Evolutionary conservation across 2,113 vertebrate genomes (phyloP).

Genomic region (Ictidomys tridecemlineatus): DNA sequence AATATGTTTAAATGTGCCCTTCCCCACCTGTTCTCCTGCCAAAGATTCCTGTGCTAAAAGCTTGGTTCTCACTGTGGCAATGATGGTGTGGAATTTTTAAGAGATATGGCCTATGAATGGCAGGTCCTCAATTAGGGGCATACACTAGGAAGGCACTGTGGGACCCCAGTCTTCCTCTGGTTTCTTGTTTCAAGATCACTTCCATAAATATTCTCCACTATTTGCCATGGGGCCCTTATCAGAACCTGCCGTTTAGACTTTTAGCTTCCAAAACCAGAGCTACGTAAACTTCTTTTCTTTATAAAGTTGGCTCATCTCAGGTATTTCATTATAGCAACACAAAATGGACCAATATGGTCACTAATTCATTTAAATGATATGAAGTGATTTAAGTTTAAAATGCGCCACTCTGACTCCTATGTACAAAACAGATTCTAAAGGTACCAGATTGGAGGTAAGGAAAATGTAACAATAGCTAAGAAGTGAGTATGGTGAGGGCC

Average conservation of each 20-base stretch:
- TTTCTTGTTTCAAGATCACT: not conserved
- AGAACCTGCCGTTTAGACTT: not conserved
- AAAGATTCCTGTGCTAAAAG: not conserved
- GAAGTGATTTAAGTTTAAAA: conserved; percentile 27
- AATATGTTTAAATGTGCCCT: not conserved
- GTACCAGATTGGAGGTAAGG: not conserved
- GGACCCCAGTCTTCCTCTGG: not conserved
- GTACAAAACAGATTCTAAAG: conserved; percentile 26
- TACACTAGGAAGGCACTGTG: not conserved
- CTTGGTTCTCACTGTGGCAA: not conserved
- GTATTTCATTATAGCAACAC: not conserved
- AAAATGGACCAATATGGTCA: not conserved
- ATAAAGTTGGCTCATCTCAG: not conserved
- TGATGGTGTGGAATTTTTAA: not conserved
- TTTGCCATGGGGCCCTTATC: not conserved
- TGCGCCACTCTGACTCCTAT: not conserved
- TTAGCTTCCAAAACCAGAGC: not conserved
- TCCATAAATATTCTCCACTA: not conserved
- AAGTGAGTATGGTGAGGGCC: not conserved
- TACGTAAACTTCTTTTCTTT: not conserved
- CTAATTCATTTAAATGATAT: conserved; percentile 21
- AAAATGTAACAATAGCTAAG: conserved; percentile 4
- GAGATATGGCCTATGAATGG: not conserved
- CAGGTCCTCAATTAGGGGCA: not conserved
- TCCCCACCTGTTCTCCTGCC: too few relatives aligned